phyloP scores from a whole-genome alignment of 2,888 invertebrate species.

The Patella ulyssiponensis region DNA sequence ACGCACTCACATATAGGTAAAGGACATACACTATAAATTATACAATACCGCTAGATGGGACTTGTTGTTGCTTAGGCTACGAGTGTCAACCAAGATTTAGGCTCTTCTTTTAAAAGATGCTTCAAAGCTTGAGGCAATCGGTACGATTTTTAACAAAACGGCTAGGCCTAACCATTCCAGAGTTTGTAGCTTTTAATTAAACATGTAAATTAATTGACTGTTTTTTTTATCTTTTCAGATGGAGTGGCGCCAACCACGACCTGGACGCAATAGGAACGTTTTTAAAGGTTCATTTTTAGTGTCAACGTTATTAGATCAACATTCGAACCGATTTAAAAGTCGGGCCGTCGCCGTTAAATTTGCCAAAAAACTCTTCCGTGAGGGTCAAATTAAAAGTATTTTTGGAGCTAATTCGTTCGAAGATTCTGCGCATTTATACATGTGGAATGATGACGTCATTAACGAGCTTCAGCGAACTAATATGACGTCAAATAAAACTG shows the following conservation, averaged over 20 bases:
- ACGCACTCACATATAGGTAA: no score
- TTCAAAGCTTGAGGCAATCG: no score
- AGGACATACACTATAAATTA: no score
- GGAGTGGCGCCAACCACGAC: constrained; percentile 43
- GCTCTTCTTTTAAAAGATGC: no score
- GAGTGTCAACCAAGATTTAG: no score
- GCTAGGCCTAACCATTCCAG: no score
- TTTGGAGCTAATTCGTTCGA: constrained; percentile 61
- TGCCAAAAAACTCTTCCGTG: constrained; percentile 61
- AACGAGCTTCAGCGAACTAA: constrained; percentile 29
- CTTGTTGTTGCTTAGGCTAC: no score
- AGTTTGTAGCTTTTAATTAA: no score
- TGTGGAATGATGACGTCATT: constrained; percentile 56
- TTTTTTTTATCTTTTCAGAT: constrained; percentile 47
- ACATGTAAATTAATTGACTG: no score
- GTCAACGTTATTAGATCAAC: constrained; percentile 60
- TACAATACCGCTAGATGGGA: no score
- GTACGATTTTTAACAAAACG: no score
- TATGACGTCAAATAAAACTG: constrained; percentile 46
- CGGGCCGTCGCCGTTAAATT: constrained; percentile 59
- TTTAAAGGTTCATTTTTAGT: constrained; percentile 67
- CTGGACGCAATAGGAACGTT: constrained; percentile 46
- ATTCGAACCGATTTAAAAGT: constrained; percentile 54
- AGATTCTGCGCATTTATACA: constrained; percentile 64
- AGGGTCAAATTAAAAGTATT: constrained; percentile 61